Evolutionary conservation across 2,797 vertebrate species (phyloP).

Genomic region (Pelobates cultripes): DNA sequence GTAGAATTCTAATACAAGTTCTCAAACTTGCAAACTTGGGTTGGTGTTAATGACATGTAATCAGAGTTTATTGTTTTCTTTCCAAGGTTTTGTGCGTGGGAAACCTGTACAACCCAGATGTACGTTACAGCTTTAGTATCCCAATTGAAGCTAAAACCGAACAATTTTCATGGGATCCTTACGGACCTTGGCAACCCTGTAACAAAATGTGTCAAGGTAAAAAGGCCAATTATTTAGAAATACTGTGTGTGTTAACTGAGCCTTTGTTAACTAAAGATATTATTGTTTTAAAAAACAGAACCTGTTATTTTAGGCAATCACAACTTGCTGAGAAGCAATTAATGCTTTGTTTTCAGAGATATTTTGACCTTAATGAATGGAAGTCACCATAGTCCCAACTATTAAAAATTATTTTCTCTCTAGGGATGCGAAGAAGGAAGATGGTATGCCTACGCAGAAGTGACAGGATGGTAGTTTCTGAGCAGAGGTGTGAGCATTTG

Average conservation of each 20-base stretch:
- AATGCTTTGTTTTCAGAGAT: too few relatives aligned
- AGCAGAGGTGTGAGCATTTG: slow-evolving; percentile 86
- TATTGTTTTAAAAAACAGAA: too few relatives aligned
- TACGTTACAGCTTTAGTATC: slow-evolving; percentile 91
- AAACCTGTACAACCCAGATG: slow-evolving; percentile 92
- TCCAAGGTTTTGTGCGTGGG: slow-evolving; percentile 94
- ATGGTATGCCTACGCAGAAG: slow-evolving; percentile 83
- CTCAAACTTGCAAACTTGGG: too few relatives aligned
- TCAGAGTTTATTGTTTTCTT: slow-evolving; percentile 62
- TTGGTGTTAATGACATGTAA: too few relatives aligned
- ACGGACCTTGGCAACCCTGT: slow-evolving; percentile 91
- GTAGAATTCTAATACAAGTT: too few relatives aligned
- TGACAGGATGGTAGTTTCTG: slow-evolving; percentile 83
- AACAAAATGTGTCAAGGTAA: slow-evolving; percentile 91
- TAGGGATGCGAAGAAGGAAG: slow-evolving; percentile 84
- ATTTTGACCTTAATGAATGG: too few relatives aligned
- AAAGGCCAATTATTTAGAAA: background rate
- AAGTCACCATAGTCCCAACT: too few relatives aligned
- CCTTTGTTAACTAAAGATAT: too few relatives aligned
- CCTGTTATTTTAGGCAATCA: too few relatives aligned
- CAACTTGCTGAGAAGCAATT: too few relatives aligned
- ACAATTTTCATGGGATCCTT: slow-evolving; percentile 86
- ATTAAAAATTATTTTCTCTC: slow-evolving; percentile 18
- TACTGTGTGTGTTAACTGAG: background rate
- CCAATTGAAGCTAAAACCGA: slow-evolving; percentile 84